Evolutionary conservation across 2,797 vertebrate species (phyloP), one percentile per base, ranked within the genome.

Genomic region (Sebastes taczanowskii): DNA sequence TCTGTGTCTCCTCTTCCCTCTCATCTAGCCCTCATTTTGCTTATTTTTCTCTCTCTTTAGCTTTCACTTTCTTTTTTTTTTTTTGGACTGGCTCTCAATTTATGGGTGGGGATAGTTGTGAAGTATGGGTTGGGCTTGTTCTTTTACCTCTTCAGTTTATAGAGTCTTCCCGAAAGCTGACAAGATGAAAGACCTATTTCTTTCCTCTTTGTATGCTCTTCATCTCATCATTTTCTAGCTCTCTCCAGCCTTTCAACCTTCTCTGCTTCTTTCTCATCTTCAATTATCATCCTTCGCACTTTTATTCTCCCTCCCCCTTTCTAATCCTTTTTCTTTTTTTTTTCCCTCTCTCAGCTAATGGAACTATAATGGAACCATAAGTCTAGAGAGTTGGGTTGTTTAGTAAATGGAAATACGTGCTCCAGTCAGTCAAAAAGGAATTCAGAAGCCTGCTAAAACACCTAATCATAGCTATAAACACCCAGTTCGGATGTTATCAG

Each of bases 101-200:
- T 65, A 55, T 52, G 55, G 74, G 23, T 52, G 85, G 61, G 79
- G 80, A 73, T 79, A 11, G 68, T 66, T 66, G 61, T 60, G 74
- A 80, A 71, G 64, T 53, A 63, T 70, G 68, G 80, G 74, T n/a
- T 27, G 25, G 69, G 29, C 77, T 84, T 71, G 66, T 65, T 86
- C 73, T 78, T 79, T 79, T 69, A 42, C 77, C 61, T 68, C 81
- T 85, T 80, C 25, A 66, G 46, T 90, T 88, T 80, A 80, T 60
- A 68, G 88, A 85, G 85, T 83, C 73, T 79, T 83, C 77, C 80
- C 83, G 83, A 89, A 84, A 89, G 82, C 82, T 81, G 79, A 88
- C 81, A 84, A 90, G 90, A 95, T 94, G 87, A 93, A 92, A 92
- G 88, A 83, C 71, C 62, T 30, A 14, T 62, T 71, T 71, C 11